These are phyloP conservation scores for Oriolus oriolus DNA, from an alignment of 2,113 vertebrate species.

Conservation along the genomic window DNA sequence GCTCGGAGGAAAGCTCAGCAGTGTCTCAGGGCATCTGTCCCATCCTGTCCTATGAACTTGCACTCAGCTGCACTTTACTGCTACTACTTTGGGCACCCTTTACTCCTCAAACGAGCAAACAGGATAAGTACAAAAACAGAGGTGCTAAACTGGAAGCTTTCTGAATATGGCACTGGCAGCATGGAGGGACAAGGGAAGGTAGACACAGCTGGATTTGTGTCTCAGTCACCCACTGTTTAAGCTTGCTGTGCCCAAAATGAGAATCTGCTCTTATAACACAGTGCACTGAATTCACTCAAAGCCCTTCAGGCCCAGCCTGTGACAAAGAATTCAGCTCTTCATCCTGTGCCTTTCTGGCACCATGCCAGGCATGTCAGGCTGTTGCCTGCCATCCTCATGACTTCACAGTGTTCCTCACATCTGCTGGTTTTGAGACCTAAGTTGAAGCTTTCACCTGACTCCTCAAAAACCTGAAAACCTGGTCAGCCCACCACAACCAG, in stretches of 20 bases:
- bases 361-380: rapidly evolving
- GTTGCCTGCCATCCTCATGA: rapidly evolving
- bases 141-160: neutral
- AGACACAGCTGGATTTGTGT: neutral
- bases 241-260: neutral
- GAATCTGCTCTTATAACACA: neutral
- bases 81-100: neutral
- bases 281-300: neutral
- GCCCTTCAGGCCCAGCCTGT: neutral
- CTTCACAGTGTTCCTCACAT: neutral
- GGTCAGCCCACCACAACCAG: neutral
- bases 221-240: neutral
- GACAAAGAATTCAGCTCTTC: neutral
- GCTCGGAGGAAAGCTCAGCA: neutral
- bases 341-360: neutral
- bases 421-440: neutral
- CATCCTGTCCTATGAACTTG: neutral
- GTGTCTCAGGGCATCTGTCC: neutral
- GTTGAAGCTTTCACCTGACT: neutral
- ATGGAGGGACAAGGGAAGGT: neutral
- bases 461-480: neutral
- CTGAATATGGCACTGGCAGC: neutral
- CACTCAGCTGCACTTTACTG: neutral
- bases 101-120: neutral
- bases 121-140: neutral